Percentiles rank a stretch among this genome's conserved stretches.
phyloP scores from a whole-genome alignment of 2,888 invertebrate genomes.

The Sylvicola cinctus region DNA sequence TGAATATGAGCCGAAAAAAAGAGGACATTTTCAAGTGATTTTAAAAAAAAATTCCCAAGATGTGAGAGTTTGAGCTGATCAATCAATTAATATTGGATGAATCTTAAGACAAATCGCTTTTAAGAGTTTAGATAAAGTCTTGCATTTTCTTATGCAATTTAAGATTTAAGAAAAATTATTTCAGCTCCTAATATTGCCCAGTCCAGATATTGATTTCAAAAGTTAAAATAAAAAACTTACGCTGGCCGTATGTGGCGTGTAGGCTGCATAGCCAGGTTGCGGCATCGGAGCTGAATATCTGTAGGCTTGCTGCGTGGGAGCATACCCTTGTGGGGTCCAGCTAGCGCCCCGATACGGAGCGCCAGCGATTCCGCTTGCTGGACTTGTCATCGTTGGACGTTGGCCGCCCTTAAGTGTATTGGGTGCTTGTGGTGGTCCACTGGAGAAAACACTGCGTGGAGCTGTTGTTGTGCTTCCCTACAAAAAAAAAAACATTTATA shows the following conservation, averaged over 20 bases:
- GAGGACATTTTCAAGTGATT: too few species aligned
- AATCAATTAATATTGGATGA: too few species aligned
- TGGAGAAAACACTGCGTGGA: slow-evolving; percentile 23
- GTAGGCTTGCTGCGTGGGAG: slow-evolving; percentile 24
- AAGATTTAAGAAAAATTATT: too few species aligned
- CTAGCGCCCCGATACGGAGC: slow-evolving; percentile 25
- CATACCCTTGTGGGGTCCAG: slow-evolving; percentile 26
- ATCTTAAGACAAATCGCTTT: too few species aligned
- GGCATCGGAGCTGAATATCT: slow-evolving; percentile 26
- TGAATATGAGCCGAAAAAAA: too few species aligned
- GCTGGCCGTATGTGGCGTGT: slow-evolving; percentile 26
- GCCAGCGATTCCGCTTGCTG: slow-evolving; percentile 25
- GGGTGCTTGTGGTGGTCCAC: slow-evolving; percentile 23
- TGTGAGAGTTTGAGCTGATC: too few species aligned
- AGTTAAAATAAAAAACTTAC: slow-evolving; percentile 18
- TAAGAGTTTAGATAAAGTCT: too few species aligned
- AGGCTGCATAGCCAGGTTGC: slow-evolving; percentile 25
- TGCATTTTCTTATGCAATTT: too few species aligned
- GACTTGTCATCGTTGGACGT: slow-evolving; percentile 26
- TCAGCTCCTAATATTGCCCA: too few species aligned
- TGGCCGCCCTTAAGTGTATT: slow-evolving; percentile 25
- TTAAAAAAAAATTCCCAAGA: too few species aligned
- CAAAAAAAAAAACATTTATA: slow-evolving; percentile 6
- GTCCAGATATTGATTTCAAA: too few species aligned
- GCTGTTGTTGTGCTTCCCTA: slow-evolving; percentile 19